Conservation (phyloP, 1,140 invertebrate genomes). For the Pachypeltis micranthus region DNA sequence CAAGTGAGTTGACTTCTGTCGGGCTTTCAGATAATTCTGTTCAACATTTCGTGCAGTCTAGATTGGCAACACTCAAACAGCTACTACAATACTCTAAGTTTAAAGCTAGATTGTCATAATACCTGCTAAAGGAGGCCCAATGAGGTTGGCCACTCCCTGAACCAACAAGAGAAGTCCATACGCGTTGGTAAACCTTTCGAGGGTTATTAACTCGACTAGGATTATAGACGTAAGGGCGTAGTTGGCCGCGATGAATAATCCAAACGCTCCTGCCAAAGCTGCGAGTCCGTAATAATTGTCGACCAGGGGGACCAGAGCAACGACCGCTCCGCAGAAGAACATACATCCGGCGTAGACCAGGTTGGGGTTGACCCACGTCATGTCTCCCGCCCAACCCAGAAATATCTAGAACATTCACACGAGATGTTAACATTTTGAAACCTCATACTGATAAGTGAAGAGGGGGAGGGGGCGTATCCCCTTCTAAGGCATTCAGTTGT, state of each 20-base stretch:
- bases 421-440: conserved; percentile 10
- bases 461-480: neutral
- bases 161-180: conserved; percentile 77
- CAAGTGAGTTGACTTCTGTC: neutral
- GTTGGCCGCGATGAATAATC: conserved; percentile 74
- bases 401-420: conserved; percentile 70
- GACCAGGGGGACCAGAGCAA: conserved; percentile 53
- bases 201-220: conserved; percentile 66
- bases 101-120: too few relatives aligned
- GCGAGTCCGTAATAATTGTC: conserved; percentile 48
- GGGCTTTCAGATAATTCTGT: too few relatives aligned
- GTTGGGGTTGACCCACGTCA: conserved; percentile 56
- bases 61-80: too few relatives aligned
- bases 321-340: conserved; percentile 57
- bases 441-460: neutral
- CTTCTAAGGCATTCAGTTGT: too few relatives aligned
- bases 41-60: too few relatives aligned
- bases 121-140: conserved; percentile 79
- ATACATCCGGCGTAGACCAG: conserved; percentile 68
- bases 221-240: conserved; percentile 78
- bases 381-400: conserved; percentile 77
- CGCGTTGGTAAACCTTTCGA: conserved; percentile 80
- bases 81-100: too few relatives aligned
- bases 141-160: conserved; percentile 75
- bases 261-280: conserved; percentile 56